phyloP scores from a whole-genome alignment of 1,140 invertebrate species.

The Drosophila nikananu region DNA sequence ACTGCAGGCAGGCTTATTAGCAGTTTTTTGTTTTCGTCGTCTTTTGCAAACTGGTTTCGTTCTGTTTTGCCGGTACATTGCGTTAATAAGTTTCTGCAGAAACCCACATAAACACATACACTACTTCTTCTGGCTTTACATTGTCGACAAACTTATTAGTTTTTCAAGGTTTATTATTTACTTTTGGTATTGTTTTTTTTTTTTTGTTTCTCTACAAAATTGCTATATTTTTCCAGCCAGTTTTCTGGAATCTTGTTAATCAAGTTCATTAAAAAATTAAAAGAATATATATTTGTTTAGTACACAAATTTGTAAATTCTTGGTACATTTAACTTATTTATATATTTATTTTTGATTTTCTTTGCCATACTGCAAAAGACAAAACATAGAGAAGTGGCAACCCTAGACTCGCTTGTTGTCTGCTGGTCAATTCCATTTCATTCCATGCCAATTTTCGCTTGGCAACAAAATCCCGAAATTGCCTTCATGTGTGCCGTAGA shows the following conservation, averaged over 20 bases:
- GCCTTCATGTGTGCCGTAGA: constrained; percentile 19
- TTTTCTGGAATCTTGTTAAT: too few species aligned
- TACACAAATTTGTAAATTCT: background rate
- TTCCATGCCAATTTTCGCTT: constrained; percentile 22
- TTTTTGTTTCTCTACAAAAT: too few species aligned
- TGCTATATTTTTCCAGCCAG: too few species aligned
- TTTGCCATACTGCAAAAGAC: background rate
- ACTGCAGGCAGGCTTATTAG: background rate
- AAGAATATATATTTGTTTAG: background rate
- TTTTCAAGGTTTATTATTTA: too few species aligned
- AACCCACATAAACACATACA: background rate
- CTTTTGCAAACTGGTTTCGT: constrained; percentile 31
- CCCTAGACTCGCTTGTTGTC: constrained; percentile 10
- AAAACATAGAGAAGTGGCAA: constrained; percentile 25
- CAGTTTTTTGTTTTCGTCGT: constrained; percentile 9
- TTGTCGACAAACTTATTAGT: background rate
- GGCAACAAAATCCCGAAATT: constrained; percentile 39
- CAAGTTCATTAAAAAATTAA: too few species aligned
- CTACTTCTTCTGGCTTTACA: background rate
- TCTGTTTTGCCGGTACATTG: constrained; percentile 36
- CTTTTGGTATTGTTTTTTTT: too few species aligned
- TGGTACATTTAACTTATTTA: background rate
- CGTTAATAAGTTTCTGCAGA: constrained; percentile 34
- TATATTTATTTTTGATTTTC: background rate
- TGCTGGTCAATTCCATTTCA: constrained; percentile 42